These are phyloP conservation scores for Invenusta paracnida DNA, from an alignment of 2,888 invertebrate species.

Conservation along the genomic window DNA sequence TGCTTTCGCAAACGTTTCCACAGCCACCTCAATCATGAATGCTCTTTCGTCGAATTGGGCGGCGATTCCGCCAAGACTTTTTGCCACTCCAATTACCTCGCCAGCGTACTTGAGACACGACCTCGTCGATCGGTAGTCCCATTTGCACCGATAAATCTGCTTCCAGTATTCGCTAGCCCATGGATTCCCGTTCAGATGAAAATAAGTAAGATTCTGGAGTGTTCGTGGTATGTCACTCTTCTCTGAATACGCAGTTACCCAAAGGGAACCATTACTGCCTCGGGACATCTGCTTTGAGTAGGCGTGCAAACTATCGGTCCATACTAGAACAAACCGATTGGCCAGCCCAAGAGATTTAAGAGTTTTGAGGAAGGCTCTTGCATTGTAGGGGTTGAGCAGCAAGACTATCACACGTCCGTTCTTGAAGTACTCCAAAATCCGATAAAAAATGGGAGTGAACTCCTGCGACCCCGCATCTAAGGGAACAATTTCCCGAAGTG, in stretches of 20 bases:
- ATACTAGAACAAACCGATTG: background rate
- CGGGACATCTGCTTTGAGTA: background rate
- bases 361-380: background rate
- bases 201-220: background rate
- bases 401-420: background rate
- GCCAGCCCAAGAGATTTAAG: background rate
- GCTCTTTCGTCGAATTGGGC: background rate
- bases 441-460: background rate
- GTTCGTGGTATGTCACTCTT: background rate
- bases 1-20: background rate
- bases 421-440: background rate
- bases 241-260: background rate
- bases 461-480: background rate
- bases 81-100: background rate
- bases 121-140: background rate
- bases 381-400: background rate
- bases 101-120: background rate
- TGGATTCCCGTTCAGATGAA: background rate
- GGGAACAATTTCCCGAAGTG: background rate
- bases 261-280: background rate
- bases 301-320: background rate
- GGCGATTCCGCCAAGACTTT: background rate
- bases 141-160: background rate
- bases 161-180: background rate
- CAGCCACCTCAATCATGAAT: background rate